Percentiles rank a stretch among this genome's conserved stretches.
Evolutionary conservation across 2,113 vertebrate genomes (phyloP).

Genomic region (Myotis yumanensis): DNA sequence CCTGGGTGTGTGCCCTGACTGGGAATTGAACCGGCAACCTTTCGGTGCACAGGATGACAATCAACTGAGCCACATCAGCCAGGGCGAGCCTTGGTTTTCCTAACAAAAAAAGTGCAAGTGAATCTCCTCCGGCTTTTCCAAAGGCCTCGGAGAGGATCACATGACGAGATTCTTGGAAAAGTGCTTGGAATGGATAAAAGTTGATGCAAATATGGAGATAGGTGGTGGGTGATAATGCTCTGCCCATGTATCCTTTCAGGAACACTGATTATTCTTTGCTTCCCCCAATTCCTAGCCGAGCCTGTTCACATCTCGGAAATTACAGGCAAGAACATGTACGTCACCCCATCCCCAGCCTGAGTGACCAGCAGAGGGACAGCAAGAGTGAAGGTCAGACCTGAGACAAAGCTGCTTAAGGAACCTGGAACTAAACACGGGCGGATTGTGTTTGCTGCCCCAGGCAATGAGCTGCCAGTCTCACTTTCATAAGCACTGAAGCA

Average conservation of each 20-base stretch:
- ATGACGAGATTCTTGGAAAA: background rate
- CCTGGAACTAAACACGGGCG: background rate
- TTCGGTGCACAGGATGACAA: background rate
- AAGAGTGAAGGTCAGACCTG: background rate
- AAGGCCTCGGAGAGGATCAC: background rate
- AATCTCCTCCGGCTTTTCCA: background rate
- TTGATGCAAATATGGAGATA: rapidly evolving
- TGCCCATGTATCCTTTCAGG: background rate
- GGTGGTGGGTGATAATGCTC: background rate
- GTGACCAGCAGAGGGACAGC: background rate
- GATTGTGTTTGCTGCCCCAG: background rate
- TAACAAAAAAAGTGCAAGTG: background rate
- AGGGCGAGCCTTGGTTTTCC: background rate
- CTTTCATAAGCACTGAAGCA: background rate
- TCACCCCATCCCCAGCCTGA: background rate
- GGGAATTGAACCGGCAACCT: background rate
- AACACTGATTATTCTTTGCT: background rate
- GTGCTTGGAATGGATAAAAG: background rate
- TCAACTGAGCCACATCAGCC: background rate
- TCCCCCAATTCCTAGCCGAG: background rate
- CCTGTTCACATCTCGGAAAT: background rate
- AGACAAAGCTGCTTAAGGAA: background rate
- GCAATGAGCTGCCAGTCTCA: no score
- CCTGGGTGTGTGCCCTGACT: background rate
- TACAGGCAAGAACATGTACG: background rate